phyloP scores from a whole-genome alignment of 2,113 vertebrate genomes.

The Callopanchax toddi region DNA sequence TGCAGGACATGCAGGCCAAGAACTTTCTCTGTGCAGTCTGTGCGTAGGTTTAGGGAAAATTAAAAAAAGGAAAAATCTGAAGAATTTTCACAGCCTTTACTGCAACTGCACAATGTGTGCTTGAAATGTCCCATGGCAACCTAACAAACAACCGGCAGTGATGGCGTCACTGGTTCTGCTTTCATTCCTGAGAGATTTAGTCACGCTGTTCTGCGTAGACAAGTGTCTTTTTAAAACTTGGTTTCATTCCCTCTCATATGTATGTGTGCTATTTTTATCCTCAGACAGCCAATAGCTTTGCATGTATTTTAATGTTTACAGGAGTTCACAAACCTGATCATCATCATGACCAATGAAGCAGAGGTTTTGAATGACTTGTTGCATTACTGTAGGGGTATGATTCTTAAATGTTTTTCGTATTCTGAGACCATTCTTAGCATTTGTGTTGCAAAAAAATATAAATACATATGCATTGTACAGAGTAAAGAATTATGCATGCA shows the following conservation, averaged over 20 bases:
- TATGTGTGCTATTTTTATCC: conserved; percentile 63
- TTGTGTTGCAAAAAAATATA: too few relatives aligned
- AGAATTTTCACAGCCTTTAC: conserved; percentile 36
- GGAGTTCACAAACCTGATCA: conserved; percentile 28
- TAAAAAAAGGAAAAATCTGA: conserved; percentile 27
- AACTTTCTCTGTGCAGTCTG: conserved; percentile 35
- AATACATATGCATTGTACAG: too few relatives aligned
- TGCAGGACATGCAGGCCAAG: conserved; percentile 41
- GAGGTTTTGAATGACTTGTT: conserved; percentile 10
- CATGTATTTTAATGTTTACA: conserved; percentile 32
- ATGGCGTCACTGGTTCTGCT: conserved; percentile 73
- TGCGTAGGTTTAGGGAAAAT: conserved; percentile 21
- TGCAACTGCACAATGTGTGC: conserved; percentile 38
- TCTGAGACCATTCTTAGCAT: too few relatives aligned
- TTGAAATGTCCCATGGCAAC: conserved; percentile 69
- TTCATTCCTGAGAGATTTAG: conserved; percentile 76
- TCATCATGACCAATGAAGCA: not conserved
- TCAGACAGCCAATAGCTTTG: conserved; percentile 16
- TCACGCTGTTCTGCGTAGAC: conserved; percentile 59
- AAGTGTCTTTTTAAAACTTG: conserved; percentile 61
- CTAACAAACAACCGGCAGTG: conserved; percentile 70
- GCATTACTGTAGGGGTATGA: not conserved
- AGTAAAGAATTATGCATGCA: too few relatives aligned
- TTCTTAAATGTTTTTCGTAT: not conserved
- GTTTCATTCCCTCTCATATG: conserved; percentile 48